A percentile compares a stretch with the other conserved stretches of the same genome.
Conservation (phyloP, 2,888 invertebrate genomes). For the Drosophila ezoana region DNA sequence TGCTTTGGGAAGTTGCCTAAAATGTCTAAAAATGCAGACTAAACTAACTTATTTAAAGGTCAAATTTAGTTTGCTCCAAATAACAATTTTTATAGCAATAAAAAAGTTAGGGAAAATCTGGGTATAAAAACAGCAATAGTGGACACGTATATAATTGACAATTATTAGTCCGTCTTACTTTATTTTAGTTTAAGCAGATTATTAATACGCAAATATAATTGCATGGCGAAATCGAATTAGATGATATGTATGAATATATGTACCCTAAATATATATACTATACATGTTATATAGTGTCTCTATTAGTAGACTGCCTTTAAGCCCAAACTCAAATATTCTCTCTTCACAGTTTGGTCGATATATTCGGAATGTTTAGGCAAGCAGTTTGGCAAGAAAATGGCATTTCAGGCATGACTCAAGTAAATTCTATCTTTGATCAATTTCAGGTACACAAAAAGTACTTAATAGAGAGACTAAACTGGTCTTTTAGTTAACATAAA, state of each 20-base stretch:
- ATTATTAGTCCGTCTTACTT: background rate
- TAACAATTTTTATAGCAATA: too few relatives aligned
- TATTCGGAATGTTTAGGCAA: slow-evolving; percentile 18
- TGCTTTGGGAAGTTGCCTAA: too few relatives aligned
- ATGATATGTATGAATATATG: background rate
- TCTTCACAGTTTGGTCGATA: slow-evolving; percentile 51
- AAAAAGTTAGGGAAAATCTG: too few relatives aligned
- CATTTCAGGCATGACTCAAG: slow-evolving; percentile 1
- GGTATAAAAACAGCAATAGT: too few relatives aligned
- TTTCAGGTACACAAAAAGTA: background rate
- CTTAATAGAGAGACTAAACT: slow-evolving; percentile 7
- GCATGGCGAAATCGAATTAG: background rate
- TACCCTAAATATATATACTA: background rate
- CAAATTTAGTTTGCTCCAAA: too few relatives aligned
- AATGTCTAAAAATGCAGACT: too few relatives aligned
- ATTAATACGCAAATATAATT: background rate
- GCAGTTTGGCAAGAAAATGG: background rate
- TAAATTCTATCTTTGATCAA: background rate
- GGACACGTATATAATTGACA: background rate
- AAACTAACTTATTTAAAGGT: too few relatives aligned
- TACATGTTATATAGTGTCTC: slow-evolving; percentile 1
- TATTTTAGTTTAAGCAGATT: background rate
- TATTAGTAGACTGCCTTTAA: background rate
- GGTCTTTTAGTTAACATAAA: slow-evolving; percentile 27
- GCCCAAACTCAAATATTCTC: slow-evolving; percentile 3